Evolutionary conservation across 1,140 invertebrate species (phyloP).

Genomic region (Bombus ignitus): DNA sequence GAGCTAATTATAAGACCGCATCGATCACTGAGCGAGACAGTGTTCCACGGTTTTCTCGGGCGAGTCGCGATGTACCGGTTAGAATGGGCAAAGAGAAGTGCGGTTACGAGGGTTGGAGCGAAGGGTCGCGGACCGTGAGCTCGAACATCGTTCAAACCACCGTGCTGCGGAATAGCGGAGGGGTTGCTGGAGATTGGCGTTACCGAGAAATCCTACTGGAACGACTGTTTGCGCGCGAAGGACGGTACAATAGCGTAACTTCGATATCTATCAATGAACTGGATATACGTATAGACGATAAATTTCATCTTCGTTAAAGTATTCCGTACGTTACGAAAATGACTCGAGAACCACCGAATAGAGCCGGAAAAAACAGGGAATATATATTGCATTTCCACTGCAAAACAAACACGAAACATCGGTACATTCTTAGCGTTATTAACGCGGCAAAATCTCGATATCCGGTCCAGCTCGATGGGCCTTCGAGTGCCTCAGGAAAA

Average conservation of each 20-base stretch:
- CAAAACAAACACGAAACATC: not conserved
- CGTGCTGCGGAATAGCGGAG: slow-evolving; percentile 53
- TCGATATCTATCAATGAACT: not conserved
- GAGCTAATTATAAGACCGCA: slow-evolving; percentile 37
- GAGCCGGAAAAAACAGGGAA: too few relatives aligned
- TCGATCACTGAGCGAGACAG: slow-evolving; percentile 45
- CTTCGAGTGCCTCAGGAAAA: not conserved
- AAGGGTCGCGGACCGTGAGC: slow-evolving; percentile 63
- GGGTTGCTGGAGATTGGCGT: slow-evolving; percentile 40
- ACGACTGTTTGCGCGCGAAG: slow-evolving; percentile 44
- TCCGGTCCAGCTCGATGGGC: not conserved
- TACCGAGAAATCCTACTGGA: slow-evolving; percentile 23
- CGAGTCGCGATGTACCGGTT: slow-evolving; percentile 42
- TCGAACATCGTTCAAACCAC: slow-evolving; percentile 70
- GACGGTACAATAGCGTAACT: slow-evolving; percentile 37
- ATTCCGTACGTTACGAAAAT: not conserved
- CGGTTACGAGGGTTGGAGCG: slow-evolving; percentile 64
- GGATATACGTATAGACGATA: not conserved
- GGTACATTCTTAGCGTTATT: slow-evolving; percentile 10
- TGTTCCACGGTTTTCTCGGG: slow-evolving; percentile 33
- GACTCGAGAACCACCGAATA: not conserved
- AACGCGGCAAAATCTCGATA: slow-evolving; percentile 4
- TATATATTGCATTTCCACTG: not conserved
- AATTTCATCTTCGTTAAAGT: not conserved
- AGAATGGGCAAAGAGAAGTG: slow-evolving; percentile 51